Evolutionary conservation across 2,888 invertebrate genomes (phyloP).

Genomic region (Scaptomyza parva): DNA sequence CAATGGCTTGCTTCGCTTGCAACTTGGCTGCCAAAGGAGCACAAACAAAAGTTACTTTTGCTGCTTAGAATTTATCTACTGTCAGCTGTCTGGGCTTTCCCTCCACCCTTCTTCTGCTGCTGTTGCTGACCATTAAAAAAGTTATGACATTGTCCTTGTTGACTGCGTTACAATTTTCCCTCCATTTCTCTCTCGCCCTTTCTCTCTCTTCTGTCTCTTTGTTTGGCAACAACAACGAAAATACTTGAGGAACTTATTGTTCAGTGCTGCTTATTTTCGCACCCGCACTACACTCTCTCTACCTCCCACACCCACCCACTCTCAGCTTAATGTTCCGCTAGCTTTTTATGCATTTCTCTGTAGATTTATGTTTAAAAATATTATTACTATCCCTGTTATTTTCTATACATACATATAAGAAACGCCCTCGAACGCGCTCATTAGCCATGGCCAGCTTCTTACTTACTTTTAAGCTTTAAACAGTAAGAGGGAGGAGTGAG

Average conservation of each 20-base stretch:
- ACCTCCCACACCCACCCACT: too few relatives aligned
- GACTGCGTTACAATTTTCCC: slow-evolving; percentile 63
- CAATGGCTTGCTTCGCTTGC: slow-evolving; percentile 34
- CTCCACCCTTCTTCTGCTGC: neutral
- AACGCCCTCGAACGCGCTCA: slow-evolving; percentile 71
- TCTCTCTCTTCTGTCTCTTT: slow-evolving; percentile 38
- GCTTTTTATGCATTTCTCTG: slow-evolving; percentile 72
- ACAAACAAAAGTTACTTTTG: slow-evolving; percentile 72
- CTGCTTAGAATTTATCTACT: slow-evolving; percentile 78
- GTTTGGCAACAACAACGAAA: slow-evolving; percentile 45
- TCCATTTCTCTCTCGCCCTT: slow-evolving; percentile 10
- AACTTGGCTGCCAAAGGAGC: slow-evolving; percentile 53
- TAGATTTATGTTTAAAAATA: slow-evolving; percentile 58
- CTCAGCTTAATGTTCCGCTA: slow-evolving; percentile 55
- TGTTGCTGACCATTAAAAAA: slow-evolving; percentile 69
- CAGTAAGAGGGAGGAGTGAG: neutral
- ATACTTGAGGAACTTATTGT: slow-evolving; percentile 52
- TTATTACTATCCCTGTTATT: neutral
- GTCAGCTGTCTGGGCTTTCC: slow-evolving; percentile 58
- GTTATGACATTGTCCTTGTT: slow-evolving; percentile 78
- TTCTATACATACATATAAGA: slow-evolving; percentile 35
- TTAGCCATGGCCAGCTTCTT: slow-evolving; percentile 58
- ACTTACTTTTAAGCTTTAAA: slow-evolving; percentile 17
- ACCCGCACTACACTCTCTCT: slow-evolving; percentile 18
- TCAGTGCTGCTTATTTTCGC: slow-evolving; percentile 47